Base-by-base conservation (phyloP, 2,888 invertebrate genomes). In the Melanophora roralis region DNA sequence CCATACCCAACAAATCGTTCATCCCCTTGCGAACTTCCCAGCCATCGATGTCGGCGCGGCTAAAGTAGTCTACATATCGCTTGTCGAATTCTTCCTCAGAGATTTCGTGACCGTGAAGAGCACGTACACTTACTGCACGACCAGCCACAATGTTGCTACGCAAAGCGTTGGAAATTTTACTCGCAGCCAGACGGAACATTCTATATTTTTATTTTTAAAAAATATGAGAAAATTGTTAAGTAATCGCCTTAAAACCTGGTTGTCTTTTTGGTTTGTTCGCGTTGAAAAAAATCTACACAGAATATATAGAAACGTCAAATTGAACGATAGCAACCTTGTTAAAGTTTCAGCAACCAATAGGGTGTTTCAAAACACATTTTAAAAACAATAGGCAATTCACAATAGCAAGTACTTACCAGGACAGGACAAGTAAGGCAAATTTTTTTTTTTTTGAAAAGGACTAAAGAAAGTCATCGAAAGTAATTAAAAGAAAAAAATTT, bases 21-120 rank as follows among this genome's bases (percentile, higher is more conserved):
- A 97, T 95, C 4, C 94, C 97, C 89, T 97, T 96, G 78, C 98
- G 94, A 85, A 97, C 92, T 91, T 98, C 97, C 98, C 98, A 98
- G 65, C 95, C 95, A 90, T 98, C 98, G 88, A 98, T 96, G 86
- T 97, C 96, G 79, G 92, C 91, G 78, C 96, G 93, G 89, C 94
- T 95, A 92, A 98, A 97, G 90, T 93, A 98, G 49, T 93, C 92
- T 88, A 94, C 95, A 89, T 95, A 97, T 91, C 94, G 93, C 84
- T 92, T 91, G 90, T 97, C 97, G 90, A 97, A 97, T 87, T 96
- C 95, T 86, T 95, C 96, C 82, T 96, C 96, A 43, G 94, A 93
- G 90, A 97, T 96, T 23, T 92, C 91, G 47, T 91, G 89, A 11
- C 90, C 91, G 84, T 92, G 92, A 14, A 89, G 82, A 23, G 85